Evolutionary conservation across 2,797 vertebrate genomes (phyloP), one percentile per base, ranked within the genome.

Genomic region (Sebastolobus altivelis): DNA sequence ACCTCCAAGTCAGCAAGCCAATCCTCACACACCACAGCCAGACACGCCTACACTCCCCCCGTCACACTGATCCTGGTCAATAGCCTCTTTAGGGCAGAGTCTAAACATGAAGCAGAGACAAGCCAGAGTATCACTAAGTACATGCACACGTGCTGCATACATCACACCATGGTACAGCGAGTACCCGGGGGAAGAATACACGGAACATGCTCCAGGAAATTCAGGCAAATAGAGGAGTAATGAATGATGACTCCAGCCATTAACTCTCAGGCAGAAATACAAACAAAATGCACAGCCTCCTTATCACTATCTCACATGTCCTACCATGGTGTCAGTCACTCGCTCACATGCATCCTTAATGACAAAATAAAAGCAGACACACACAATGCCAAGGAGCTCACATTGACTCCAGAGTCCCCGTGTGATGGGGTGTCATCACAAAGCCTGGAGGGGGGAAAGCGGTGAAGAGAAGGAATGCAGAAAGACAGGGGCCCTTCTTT

Each of bases 1-100:
- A 68, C 89, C 91, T 88, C 81, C 65, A 43, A 35, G 37, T 52
- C 71, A 38, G 58, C 35, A n/a, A 61, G 63, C 94, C 94, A 95
- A 95, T 95, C 89, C 62, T 55, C 33, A 6, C 25, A 61, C 77
- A 73, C 11, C 63, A 65, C 63, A 14, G 25, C 6, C 63, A 37
- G 14, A 49, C 80, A 65, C 75, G 22, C 86, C 82, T 43, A 65
- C 81, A 58, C 71, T 38, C 65, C 78, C 58, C 75, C 75, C 40
- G 35, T 14, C 43, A 3, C 20, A 46, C 72, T 69, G 75, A 83
- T 73, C 87, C 83, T 56, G 76, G 80, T 86, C 70, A 75, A 83
- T 25, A 67, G 72, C 35, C 73, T 72, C 31, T 33, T 31, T 1
- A 20, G 87, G 80, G 62, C 82, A 86, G 63, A 89, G 87, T 90